Evolutionary conservation across 2,888 invertebrate species (phyloP), one percentile per base, ranked within the genome.

Genomic region (Plebejus melissa): DNA sequence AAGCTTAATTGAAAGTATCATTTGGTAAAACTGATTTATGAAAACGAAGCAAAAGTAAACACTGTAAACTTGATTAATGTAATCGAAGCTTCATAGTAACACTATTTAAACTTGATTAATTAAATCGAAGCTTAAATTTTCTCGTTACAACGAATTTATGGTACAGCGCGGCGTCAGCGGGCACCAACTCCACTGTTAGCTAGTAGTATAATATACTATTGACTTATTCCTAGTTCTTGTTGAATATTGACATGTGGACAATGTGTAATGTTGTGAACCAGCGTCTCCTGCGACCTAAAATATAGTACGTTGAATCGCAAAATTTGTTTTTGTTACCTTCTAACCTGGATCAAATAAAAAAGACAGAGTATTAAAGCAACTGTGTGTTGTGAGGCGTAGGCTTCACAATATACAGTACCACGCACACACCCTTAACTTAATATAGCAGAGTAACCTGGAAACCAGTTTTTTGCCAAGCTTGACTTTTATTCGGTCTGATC

Each of bases 151-250:
- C 60, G 60, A 60, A 60, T 60, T 28, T 60, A 60, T 22, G 28
- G 58, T 22, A 11, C 60, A 60, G 28, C 60, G 7, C 28, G 77
- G 78, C 81, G 82, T 87, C 83, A 84, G 88, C 81, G 80, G 83
- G 87, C 87, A 86, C 79, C 78, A 81, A 84, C 84, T 22, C 85
- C 88, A 88, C 91, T 90, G 91, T 91, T 92, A 93, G 91, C 81
- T 84, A 83, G 87, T 91, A 93, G 90, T 87, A 75, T 88, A 87
- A 32, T 2, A 32, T 87, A 88, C 85, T 90, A 90, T 90, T 89
- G 88, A 90, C 89, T 88, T 91, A 91, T 86, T 90, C 86, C 89
- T 93, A 92, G 92, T 89, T 87, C 90, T 93, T 93, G 93, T 93
- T 93, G 91, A 92, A 87, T 88, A 90, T 90, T 90, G 88, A 90